phyloP scores from a whole-genome alignment of 2,113 vertebrate genomes.

The Thalassarche chlororhynchos region DNA sequence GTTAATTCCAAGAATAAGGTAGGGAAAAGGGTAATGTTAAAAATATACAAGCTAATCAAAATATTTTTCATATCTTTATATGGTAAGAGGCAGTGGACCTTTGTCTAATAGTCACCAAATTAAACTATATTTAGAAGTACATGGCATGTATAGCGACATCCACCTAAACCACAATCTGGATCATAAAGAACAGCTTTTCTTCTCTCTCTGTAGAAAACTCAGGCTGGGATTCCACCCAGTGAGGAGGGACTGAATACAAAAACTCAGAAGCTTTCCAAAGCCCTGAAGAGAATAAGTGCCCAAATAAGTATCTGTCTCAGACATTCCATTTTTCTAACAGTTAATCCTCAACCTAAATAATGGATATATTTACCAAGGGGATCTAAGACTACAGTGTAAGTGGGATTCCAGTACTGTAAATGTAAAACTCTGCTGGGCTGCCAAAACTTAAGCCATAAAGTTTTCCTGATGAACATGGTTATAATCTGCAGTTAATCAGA shows the following conservation, averaged over 20 bases:
- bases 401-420: not conserved
- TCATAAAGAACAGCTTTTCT: not conserved
- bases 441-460: not conserved
- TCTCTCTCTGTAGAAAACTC: not conserved
- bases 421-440: not conserved
- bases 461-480: not conserved
- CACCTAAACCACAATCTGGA: not conserved
- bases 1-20: not conserved
- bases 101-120: not conserved
- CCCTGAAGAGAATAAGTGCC: not conserved
- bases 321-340: not conserved
- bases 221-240: not conserved
- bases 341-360: constrained; percentile 8
- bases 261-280: not conserved
- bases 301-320: not conserved
- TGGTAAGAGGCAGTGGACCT: not conserved
- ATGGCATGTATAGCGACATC: not conserved
- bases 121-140: not conserved
- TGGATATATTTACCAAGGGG: not conserved
- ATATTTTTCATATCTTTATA: not conserved
- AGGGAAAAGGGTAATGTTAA: not conserved
- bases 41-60: not conserved
- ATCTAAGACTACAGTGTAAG: not conserved
- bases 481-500: not conserved
- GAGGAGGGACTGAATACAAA: not conserved